Evolutionary conservation across 2,797 vertebrate genomes (phyloP), one percentile per base, ranked within the genome.

Genomic region (Manis crassicaudata): DNA sequence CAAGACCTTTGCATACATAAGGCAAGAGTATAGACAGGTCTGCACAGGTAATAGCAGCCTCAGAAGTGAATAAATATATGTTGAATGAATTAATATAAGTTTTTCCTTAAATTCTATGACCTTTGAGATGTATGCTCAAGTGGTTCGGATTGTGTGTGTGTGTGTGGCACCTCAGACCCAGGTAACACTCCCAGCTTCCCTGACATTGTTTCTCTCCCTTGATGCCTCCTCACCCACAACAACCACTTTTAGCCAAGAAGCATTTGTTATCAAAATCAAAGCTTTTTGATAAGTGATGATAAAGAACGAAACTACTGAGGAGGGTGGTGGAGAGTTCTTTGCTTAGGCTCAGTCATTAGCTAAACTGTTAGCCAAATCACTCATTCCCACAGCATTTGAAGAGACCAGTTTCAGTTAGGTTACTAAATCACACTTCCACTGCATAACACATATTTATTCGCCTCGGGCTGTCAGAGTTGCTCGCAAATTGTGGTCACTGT

Each of bases 31-130:
- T 23, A 67, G 62, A 56, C 29, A 82, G 46, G 14, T 80, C 14
- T 46, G 3, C 35, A 76, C 13, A 46, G 25, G 27, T 40, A 50
- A 79, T 46, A 25, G 32, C 3, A 76, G 70, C 5, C 5, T 40
- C 79, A 52, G 17, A 12, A 29, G 13, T 80, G 54, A 87, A 35
- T 54, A 35, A 72, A 32, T n/a, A 5, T 72, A 46, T 35, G 87
- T 21, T 94, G 23, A 84, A 82, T 60, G 37, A 95, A 76, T 81
- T 18, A 60, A 79, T 46, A 17, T 35, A 87, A 4, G n/a, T 13
- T 89, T 96, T 50, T 40, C 67, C 46, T 68, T 92, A 43, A 86
- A 75, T 37, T 63, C 7, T 2, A 60, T 70, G 37, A 62, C 70
- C 52, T 18, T 27, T n/a, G 58, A 91, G n/a, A 83, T 29, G 73